Evolutionary conservation across 1,140 invertebrate genomes (phyloP).

Genomic region (Condylostylus longicornis): DNA sequence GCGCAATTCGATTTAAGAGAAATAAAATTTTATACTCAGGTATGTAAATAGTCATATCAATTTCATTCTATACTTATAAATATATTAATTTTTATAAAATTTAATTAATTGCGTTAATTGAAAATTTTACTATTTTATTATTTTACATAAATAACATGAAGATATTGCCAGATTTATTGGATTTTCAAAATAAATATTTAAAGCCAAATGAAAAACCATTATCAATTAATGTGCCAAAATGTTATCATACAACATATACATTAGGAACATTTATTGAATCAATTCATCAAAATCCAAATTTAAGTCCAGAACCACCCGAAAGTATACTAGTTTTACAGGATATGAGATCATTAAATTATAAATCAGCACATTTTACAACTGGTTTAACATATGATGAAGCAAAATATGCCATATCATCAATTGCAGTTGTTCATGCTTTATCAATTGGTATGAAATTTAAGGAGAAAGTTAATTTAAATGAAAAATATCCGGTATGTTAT

Average conservation of each 20-base stretch:
- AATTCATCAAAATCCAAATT: slow-evolving; percentile 31
- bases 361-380: slow-evolving; percentile 42
- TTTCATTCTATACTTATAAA: neutral
- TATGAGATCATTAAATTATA: slow-evolving; percentile 32
- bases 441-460: slow-evolving; percentile 49
- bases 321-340: slow-evolving; percentile 42
- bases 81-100: neutral
- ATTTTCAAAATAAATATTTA: slow-evolving; percentile 36
- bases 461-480: slow-evolving; percentile 42
- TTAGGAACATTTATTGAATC: slow-evolving; percentile 1
- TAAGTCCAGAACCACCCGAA: slow-evolving; percentile 38
- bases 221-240: slow-evolving; percentile 42
- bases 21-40: slow-evolving; percentile 68
- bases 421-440: slow-evolving; percentile 54
- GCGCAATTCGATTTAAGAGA: slow-evolving; percentile 67
- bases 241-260: slow-evolving; percentile 46
- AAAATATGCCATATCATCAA: slow-evolving; percentile 47
- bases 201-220: slow-evolving; percentile 21
- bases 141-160: slow-evolving; percentile 22
- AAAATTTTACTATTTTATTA: neutral
- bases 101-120: neutral
- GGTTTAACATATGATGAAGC: slow-evolving; percentile 50
- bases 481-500: slow-evolving; percentile 38
- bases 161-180: slow-evolving; percentile 46
- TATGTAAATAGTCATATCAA: no score